Evolutionary conservation across 2,888 invertebrate genomes (phyloP), one percentile per base, ranked within the genome.

Genomic region (Xanthorhoe designata): DNA sequence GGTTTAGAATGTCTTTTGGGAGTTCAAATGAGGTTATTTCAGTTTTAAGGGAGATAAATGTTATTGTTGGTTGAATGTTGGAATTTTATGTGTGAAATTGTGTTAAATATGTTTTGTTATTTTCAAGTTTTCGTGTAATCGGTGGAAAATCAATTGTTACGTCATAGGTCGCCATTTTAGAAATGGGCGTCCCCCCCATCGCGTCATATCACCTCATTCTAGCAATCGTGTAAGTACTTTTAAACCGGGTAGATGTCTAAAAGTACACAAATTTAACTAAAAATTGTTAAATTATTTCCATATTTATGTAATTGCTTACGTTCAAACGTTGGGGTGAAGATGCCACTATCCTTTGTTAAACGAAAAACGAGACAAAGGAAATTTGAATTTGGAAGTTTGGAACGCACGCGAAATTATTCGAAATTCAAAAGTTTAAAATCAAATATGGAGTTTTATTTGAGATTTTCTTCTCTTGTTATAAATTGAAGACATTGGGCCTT

Each of bases 101-200:
- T 51, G 8, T 45, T 52, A 52, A 24, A 9, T 2, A 38, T 5
- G 35, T n/a, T n/a, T 35, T n/a, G 19, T 50, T 4, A 35, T 55
- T 55, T 55, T 50, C 17, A 52, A 51, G 19, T 57, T 65, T 58
- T 56, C 10, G 18, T 53, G 32, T 58, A 59, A 42, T 51, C 51
- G 45, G 13, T 68, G 64, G 62, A 67, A 66, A 64, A 71, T 72
- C 57, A 38, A 68, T 64, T 7, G 62, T 75, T 72, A 70, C 74
- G 71, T 72, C 72, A 74, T 51, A 58, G 69, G 70, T 65, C 83
- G 91, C 91, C 91, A 91, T 90, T 85, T 91, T 91, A 89, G 77
- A 90, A 89, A 87, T 81, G 83, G 82, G 84, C 86, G 84, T 84
- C 82, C 71, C 72, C 76, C 76, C 78, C 69, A 71, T 59, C 61